A percentile compares a stretch with the other conserved stretches of the same genome.
Conservation (phyloP, 2,113 vertebrate species). For the Okapia johnstoni region DNA sequence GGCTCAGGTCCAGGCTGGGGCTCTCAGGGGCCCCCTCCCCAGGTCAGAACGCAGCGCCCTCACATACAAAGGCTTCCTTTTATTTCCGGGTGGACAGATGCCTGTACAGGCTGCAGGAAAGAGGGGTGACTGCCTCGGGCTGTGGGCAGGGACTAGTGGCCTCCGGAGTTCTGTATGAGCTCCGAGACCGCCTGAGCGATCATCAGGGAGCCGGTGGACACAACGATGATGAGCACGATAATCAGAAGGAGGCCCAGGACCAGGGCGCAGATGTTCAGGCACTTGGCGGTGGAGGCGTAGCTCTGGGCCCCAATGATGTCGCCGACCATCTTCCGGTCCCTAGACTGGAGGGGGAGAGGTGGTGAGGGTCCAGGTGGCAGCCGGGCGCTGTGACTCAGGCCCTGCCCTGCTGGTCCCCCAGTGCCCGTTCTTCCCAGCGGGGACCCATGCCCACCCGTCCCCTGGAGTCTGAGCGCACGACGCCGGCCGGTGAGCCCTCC, state of each 20-base stretch:
- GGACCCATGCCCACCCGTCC: background rate
- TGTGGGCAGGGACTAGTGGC: background rate
- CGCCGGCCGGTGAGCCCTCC: background rate
- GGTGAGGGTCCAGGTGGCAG: background rate
- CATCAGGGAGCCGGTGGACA: background rate
- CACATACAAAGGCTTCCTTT: background rate
- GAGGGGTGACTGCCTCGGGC: background rate
- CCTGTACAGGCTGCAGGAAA: background rate
- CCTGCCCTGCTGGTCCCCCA: background rate
- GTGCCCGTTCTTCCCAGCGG: background rate
- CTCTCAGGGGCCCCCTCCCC: background rate
- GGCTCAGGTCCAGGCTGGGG: background rate
- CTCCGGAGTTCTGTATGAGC: rapidly evolving
- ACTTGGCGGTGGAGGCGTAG: slow-evolving; percentile 89
- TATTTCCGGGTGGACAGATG: background rate
- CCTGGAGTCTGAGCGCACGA: background rate
- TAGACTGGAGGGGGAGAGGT: slow-evolving; percentile 77
- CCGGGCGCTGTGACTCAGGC: background rate
- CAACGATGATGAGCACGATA: rapidly evolving
- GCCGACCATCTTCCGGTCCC: slow-evolving; percentile 89
- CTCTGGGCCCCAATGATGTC: slow-evolving; percentile 87
- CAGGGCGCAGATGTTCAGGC: slow-evolving; percentile 90
- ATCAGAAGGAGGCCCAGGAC: slow-evolving; percentile 78
- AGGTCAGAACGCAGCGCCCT: background rate
- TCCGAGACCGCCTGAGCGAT: background rate